These are phyloP conservation scores for Dione vanillae DNA, from an alignment of 2,888 invertebrate genomes.

Conservation along the genomic window DNA sequence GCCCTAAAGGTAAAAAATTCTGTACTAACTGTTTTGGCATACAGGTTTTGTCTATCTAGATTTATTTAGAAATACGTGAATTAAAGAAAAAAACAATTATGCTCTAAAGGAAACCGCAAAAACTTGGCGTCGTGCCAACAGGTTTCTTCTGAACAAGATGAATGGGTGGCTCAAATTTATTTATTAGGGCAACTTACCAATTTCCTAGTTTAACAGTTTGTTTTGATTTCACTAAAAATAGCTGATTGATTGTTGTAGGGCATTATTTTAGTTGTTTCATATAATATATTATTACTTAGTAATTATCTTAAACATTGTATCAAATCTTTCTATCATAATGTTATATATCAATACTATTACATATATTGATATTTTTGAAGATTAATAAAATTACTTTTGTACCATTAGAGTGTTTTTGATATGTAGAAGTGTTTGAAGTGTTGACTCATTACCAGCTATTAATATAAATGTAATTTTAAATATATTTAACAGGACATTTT, in stretches of 20 bases:
- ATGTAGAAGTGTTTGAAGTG: too few species aligned
- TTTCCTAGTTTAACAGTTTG: slow-evolving; percentile 45
- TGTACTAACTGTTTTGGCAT: too few species aligned
- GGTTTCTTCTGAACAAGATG: slow-evolving; percentile 66
- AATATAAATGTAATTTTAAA: too few species aligned
- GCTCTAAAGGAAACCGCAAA: slow-evolving; percentile 59
- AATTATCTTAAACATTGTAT: neutral
- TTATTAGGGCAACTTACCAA: slow-evolving; percentile 66
- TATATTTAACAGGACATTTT: too few species aligned
- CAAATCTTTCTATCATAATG: too few species aligned
- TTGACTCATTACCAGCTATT: too few species aligned
- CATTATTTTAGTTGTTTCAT: neutral
- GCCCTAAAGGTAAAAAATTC: too few species aligned
- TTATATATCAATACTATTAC: too few species aligned
- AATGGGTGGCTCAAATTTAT: slow-evolving; percentile 64
- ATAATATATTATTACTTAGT: neutral
- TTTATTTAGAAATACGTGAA: neutral
- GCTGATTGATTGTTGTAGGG: neutral
- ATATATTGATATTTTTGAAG: too few species aligned
- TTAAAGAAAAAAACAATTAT: slow-evolving; percentile 52
- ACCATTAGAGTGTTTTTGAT: too few species aligned
- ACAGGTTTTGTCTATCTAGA: too few species aligned
- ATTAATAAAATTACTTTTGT: too few species aligned
- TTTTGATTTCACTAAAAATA: slow-evolving; percentile 10
- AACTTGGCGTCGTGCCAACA: slow-evolving; percentile 67